Evolutionary conservation across 2,888 invertebrate species (phyloP), one percentile per base, ranked within the genome.

Genomic region (Schrankia costaestrigalis): DNA sequence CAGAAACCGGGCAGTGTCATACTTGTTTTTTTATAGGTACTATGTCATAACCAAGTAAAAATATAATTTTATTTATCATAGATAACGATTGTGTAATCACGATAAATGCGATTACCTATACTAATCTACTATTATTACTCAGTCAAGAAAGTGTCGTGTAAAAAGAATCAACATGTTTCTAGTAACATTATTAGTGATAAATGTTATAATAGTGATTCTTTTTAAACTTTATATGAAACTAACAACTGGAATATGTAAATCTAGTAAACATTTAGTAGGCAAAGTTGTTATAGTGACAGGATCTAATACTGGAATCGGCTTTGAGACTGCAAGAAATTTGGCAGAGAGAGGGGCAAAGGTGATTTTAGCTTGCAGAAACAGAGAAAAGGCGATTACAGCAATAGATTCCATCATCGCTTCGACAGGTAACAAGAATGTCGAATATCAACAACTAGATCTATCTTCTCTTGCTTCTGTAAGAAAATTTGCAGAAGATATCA

Each of bases 281-380:
- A 93, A 94, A 88, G 82, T 91, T 24, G 89, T 90, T 0, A 89
- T 96, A 23, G 83, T 96, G 4, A 96, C 96, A 0, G 96, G 96
- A 3, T 91, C 93, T 0, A 95, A 95, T 71, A 91, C 93, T 1
- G 96, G 96, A 2, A 94, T 96, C 38, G 96, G 96, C 1, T 91
- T 92, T 64, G 94, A 94, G 78, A 93, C 93, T 0, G 93, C 91
- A 0, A 78, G 81, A 38, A 93, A 92, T 52, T 74, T 96, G 43
- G 95, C 95, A 0, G 84, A 79, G 44, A 79, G 93, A 41, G 92
- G 93, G 3, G 96, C 94, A 0, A 92, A 89, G 63, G 77, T 88
- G 13, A 61, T 83, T 36, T 93, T 97, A 90, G 96, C 95, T 1
- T 95, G 95, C 65, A 87, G 95, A 45, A 90, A 95, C 71, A 80